Percentiles rank a stretch among this genome's conserved stretches.
Conservation (phyloP, 1,140 invertebrate species). For the Vollenhovia emeryi region DNA sequence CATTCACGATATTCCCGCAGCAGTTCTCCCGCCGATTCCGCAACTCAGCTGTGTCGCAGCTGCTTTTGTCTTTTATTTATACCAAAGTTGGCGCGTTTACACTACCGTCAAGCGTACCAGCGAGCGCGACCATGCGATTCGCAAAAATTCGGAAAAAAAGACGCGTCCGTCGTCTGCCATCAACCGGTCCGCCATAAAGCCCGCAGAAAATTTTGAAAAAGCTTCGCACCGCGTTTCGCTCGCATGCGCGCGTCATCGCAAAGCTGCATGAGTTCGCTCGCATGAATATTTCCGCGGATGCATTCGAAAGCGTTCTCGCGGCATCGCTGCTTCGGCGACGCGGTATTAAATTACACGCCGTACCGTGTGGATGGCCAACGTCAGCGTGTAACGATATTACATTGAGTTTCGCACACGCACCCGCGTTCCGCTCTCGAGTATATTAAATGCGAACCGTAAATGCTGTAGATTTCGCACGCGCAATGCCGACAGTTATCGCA, state of each 20-base stretch:
- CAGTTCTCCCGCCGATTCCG: too few relatives aligned
- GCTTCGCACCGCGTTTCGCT: not conserved
- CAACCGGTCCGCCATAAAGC: not conserved
- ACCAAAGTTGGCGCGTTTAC: slow-evolving; percentile 13
- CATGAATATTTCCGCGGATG: slow-evolving; percentile 38
- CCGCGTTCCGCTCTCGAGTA: slow-evolving; percentile 1
- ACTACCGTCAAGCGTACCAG: slow-evolving; percentile 1
- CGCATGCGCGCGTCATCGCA: slow-evolving; percentile 26
- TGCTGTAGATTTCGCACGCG: slow-evolving; percentile 23
- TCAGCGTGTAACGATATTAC: slow-evolving; percentile 51
- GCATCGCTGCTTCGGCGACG: not conserved
- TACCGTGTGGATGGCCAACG: slow-evolving; percentile 10
- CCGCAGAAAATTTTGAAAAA: slow-evolving; percentile 22
- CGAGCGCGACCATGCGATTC: not conserved
- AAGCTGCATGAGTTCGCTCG: slow-evolving; percentile 11
- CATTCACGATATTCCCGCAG: not conserved
- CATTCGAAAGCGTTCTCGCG: slow-evolving; percentile 28
- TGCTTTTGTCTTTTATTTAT: slow-evolving; percentile 42
- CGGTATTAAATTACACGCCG: slow-evolving; percentile 51
- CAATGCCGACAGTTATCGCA: slow-evolving; percentile 33
- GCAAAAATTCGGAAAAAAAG: slow-evolving; percentile 24
- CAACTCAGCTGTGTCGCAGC: not conserved
- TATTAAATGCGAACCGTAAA: slow-evolving; percentile 62
- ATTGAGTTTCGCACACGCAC: slow-evolving; percentile 31
- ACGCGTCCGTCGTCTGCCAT: not conserved